Conservation (phyloP, 1,140 invertebrate species). For the Bombus cullumanus region DNA sequence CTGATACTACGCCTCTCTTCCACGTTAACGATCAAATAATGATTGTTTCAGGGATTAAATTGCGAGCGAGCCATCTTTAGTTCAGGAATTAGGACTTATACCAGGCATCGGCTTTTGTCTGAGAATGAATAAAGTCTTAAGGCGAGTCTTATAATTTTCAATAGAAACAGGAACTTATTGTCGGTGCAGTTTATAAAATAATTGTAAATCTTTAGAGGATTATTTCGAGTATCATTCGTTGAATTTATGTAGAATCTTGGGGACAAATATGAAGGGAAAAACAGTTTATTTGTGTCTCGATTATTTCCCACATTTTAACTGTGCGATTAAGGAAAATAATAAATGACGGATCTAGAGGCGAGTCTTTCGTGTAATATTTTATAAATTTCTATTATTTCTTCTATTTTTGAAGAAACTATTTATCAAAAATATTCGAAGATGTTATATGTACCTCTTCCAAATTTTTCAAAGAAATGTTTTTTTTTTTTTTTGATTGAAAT, state of each 20-base stretch:
- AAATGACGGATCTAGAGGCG: too few species aligned
- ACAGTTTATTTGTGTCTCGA: too few species aligned
- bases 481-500: too few species aligned
- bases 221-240: not conserved
- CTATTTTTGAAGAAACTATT: too few species aligned
- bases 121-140: not conserved
- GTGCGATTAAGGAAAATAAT: too few species aligned
- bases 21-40: constrained; percentile 2
- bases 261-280: not conserved
- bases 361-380: too few species aligned
- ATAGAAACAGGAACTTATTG: not conserved
- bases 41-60: not conserved
- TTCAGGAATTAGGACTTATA: not conserved
- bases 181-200: not conserved
- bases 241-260: not conserved
- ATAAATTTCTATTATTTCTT: too few species aligned
- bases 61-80: not conserved
- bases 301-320: too few species aligned
- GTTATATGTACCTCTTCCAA: too few species aligned
- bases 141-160: not conserved
- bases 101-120: not conserved
- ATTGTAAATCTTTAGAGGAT: not conserved
- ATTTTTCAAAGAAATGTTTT: not conserved
- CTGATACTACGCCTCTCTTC: not conserved
- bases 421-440: too few species aligned